Evolutionary conservation across 2,113 vertebrate species (phyloP).

Genomic region (Verasper variegatus): DNA sequence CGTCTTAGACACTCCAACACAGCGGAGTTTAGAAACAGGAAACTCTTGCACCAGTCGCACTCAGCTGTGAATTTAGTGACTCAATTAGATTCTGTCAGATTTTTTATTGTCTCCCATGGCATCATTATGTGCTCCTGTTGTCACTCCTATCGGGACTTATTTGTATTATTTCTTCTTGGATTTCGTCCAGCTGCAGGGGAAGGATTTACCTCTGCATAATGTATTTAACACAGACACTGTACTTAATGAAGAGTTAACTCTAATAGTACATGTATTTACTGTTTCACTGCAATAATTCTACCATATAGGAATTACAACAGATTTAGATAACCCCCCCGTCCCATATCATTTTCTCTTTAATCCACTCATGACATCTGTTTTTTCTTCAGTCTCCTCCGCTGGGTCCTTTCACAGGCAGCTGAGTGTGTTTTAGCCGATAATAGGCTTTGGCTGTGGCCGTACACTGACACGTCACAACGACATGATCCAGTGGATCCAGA

Average conservation of each 20-base stretch:
- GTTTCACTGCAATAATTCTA: constrained; percentile 42
- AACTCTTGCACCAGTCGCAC: neutral
- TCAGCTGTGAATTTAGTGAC: too few relatives aligned
- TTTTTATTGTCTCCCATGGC: constrained; percentile 1
- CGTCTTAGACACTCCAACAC: too few relatives aligned
- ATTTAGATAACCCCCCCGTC: neutral
- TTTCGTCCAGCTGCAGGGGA: neutral
- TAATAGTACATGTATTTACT: constrained; percentile 25
- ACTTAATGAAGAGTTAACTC: neutral
- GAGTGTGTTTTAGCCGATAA: constrained; percentile 50
- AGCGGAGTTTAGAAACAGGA: neutral
- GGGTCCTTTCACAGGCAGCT: constrained; percentile 30
- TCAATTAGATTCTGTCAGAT: too few relatives aligned
- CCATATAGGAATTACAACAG: constrained; percentile 16
- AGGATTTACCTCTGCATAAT: neutral
- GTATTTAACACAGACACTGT: neutral
- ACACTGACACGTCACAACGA: constrained; percentile 26
- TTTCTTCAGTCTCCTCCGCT: constrained; percentile 32
- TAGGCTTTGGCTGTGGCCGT: constrained; percentile 47
- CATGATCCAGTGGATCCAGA: constrained; percentile 49
- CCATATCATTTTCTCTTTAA: constrained; percentile 33
- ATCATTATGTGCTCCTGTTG: constrained; percentile 1
- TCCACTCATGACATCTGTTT: constrained; percentile 55
- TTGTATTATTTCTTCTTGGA: neutral
- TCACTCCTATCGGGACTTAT: constrained; percentile 12